Evolutionary conservation across 2,113 vertebrate genomes (phyloP), one percentile per base, ranked within the genome.

Genomic region (Sorex araneus): DNA sequence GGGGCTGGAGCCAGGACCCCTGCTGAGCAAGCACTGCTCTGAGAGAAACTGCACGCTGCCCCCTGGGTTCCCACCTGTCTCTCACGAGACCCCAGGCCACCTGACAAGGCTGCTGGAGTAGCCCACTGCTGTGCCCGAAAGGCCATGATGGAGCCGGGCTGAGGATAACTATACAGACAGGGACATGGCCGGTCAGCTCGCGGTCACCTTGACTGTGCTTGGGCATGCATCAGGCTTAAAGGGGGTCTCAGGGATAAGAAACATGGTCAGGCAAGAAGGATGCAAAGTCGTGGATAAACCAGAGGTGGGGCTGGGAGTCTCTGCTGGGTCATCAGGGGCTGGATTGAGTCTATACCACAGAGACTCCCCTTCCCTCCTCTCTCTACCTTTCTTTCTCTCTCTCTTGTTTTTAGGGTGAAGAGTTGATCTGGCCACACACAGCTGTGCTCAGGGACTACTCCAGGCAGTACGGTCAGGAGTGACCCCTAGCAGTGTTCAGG

Each of bases 41-140:
- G 16, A 0, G 0, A 0, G 5, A 43, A 43, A 2, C 0, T 3
- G 66, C 18, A 69, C 18, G 0, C 32, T 8, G 19, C 43, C 70
- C 15, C 2, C 70, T 25, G 1, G 2, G 5, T 2, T 40, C 25
- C 30, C 1, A 4, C 25, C 45, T 47, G 13, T 87, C 23, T 78
- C 57, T 21, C 4, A 3, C 1, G 25, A 85, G 74, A 78, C 79
- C 32, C 36, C 36, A 30, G 3, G 16, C 19, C n/a, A 3, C 3
- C 25, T 75, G 25, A 81, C 2, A 1, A 80, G 60, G 66, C 45
- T 32, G 12, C 16, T 0, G 0, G 4, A 28, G 28, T 50, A 23
- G 19, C 27, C 82, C 70, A 32, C 27, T 4, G 23, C 2, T 80
- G 18, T 43, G 8, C 45, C 74, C 36, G 79, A 8, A 25, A 73